phyloP scores from a whole-genome alignment of 2,113 vertebrate genomes.

The Oriolus oriolus region DNA sequence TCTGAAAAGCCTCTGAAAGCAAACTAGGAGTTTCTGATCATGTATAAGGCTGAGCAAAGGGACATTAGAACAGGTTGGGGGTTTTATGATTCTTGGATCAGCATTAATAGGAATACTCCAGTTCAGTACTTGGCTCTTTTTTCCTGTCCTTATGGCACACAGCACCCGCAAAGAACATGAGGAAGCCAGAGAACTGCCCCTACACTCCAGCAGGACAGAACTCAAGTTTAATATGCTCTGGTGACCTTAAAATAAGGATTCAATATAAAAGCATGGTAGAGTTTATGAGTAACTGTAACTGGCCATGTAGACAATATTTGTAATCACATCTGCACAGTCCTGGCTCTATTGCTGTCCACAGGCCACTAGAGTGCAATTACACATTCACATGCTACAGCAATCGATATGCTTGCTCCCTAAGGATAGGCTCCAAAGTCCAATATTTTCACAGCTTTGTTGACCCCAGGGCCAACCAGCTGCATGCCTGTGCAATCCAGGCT shows the following conservation, averaged over 20 bases:
- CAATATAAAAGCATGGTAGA: not conserved
- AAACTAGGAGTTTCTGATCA: not conserved
- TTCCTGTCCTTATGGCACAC: not conserved
- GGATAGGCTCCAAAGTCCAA: not conserved
- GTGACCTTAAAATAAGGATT: not conserved
- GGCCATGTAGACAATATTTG: not conserved
- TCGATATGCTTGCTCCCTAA: rapidly evolving
- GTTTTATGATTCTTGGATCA: not conserved
- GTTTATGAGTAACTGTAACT: not conserved
- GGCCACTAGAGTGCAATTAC: not conserved
- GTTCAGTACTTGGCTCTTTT: not conserved
- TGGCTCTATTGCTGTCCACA: not conserved
- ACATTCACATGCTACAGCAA: not conserved
- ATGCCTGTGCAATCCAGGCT: not conserved
- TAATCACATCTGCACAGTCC: not conserved
- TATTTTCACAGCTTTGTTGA: not conserved
- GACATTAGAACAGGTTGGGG: not conserved
- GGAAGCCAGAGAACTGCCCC: not conserved
- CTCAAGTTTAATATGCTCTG: not conserved
- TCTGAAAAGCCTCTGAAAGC: not conserved
- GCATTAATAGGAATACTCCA: not conserved
- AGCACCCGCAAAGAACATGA: not conserved
- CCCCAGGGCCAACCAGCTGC: not conserved
- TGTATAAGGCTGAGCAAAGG: not conserved
- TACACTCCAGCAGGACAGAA: not conserved